Evolutionary conservation across 2,888 invertebrate species (phyloP), one percentile per base, ranked within the genome.

Genomic region (Strigamia maritima): DNA sequence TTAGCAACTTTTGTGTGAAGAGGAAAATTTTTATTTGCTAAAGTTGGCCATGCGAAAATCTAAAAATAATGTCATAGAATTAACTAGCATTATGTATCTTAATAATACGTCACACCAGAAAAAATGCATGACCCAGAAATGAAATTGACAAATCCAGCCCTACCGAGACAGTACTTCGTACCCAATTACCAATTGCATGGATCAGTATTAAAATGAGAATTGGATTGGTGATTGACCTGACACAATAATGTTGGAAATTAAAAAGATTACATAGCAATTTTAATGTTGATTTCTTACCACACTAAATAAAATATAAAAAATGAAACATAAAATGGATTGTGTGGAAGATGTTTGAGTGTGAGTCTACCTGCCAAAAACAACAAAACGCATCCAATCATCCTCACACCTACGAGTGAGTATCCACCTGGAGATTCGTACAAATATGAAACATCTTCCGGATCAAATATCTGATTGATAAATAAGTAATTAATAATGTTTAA

Each of bases 351-450:
- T 44, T 44, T 44, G 75, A 94, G 89, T 0, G 95, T 95, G 84
- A 93, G 92, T 83, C 92, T 86, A 26, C 88, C 88, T 1, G 89
- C 88, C 83, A 90, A 89, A 78, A 89, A 87, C 83, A 96, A 96
- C 87, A 95, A 92, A 80, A 90, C 88, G 94, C 96, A 97, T 0
- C 94, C 94, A 0, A 91, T 83, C 0, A 94, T 86, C 70, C 94
- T 89, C 78, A 96, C 86, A 3, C 90, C 88, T 12, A 95, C 90
- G 7, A 97, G 87, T 0, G 92, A 92, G 83, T 94, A 94, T 0
- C 97, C 97, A 0, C 95, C 93, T 0, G 94, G 93, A 70, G 94
- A 94, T 87, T 97, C 96, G 84, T 95, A 97, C 1, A 95, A 86
- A 84, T 97, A 96, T 14, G 95, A 85, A 0, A 97, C 96, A 86